Conservation (phyloP, 2,113 vertebrate genomes). For the Petroica traversi region DNA sequence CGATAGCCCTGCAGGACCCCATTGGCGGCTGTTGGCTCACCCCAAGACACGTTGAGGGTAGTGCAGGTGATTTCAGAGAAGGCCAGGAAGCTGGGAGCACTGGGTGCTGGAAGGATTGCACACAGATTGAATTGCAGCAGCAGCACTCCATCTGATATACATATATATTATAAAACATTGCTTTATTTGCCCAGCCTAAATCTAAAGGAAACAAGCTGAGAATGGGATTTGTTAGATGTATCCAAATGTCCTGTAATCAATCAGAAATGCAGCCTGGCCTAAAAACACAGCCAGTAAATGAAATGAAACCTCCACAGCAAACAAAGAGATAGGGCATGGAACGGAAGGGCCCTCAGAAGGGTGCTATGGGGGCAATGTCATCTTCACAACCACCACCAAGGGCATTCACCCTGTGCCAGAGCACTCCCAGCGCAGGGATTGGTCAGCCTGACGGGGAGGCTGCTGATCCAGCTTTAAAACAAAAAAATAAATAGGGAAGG, state of each 20-base stretch:
- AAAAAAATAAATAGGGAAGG: background rate
- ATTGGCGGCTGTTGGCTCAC: conserved; percentile 84
- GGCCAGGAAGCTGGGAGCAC: conserved; percentile 83
- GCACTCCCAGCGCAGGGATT: background rate
- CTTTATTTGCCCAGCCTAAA: background rate
- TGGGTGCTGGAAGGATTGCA: conserved; percentile 79
- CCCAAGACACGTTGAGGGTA: conserved; percentile 92
- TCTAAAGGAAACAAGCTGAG: background rate
- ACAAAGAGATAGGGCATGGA: background rate
- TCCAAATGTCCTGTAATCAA: background rate
- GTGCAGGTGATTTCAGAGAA: conserved; percentile 93
- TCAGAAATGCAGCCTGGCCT: background rate
- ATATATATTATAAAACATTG: background rate
- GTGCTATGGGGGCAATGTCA: background rate
- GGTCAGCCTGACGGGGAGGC: background rate
- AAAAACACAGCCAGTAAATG: background rate
- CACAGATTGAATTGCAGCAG: background rate
- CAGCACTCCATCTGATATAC: background rate
- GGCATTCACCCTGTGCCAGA: background rate
- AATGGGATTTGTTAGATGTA: background rate
- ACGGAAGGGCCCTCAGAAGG: background rate
- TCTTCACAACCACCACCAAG: background rate
- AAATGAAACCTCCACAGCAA: background rate
- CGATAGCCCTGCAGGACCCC: conserved; percentile 92
- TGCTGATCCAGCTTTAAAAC: background rate